Conservation (phyloP, 2,888 invertebrate genomes). For the Scrobipalpa atriplicella region DNA sequence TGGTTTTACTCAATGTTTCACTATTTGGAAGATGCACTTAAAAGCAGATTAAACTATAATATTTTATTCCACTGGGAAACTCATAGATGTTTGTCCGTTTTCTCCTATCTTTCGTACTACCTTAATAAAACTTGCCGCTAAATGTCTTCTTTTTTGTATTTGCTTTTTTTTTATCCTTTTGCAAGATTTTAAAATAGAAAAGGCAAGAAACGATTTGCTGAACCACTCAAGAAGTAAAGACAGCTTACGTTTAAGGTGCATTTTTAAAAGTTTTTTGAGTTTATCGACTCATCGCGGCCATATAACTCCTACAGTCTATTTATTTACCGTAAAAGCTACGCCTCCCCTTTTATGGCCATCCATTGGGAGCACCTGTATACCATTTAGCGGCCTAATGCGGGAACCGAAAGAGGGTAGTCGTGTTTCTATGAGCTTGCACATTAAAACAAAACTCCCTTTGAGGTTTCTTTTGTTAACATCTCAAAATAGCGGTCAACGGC, state of each 20-base stretch:
- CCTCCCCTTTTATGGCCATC: constrained; percentile 30
- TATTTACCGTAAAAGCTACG: constrained; percentile 15
- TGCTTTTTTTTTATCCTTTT: no score
- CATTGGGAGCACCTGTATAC: constrained; percentile 31
- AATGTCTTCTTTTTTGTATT: no score
- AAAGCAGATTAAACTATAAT: no score
- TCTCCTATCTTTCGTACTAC: no score
- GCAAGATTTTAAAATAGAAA: not conserved
- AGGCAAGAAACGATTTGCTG: not conserved
- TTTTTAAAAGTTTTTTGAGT: not conserved
- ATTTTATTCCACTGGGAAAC: no score
- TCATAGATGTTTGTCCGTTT: no score
- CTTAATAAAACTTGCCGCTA: no score
- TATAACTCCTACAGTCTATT: not conserved
- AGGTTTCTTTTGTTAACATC: not conserved
- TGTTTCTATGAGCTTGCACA: constrained; percentile 25
- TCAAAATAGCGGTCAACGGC: not conserved
- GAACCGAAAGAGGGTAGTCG: constrained; percentile 27
- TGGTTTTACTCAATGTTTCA: no score
- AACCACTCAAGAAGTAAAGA: not conserved
- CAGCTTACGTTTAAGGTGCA: not conserved
- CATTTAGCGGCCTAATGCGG: constrained; percentile 32
- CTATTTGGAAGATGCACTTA: no score
- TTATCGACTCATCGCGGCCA: not conserved
- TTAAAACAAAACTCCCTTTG: constrained; percentile 29